Percentiles rank a stretch among this genome's conserved stretches.
These are phyloP conservation scores for Limnephilus auricula DNA, from an alignment of 2,888 invertebrate species.

Conservation along the genomic window DNA sequence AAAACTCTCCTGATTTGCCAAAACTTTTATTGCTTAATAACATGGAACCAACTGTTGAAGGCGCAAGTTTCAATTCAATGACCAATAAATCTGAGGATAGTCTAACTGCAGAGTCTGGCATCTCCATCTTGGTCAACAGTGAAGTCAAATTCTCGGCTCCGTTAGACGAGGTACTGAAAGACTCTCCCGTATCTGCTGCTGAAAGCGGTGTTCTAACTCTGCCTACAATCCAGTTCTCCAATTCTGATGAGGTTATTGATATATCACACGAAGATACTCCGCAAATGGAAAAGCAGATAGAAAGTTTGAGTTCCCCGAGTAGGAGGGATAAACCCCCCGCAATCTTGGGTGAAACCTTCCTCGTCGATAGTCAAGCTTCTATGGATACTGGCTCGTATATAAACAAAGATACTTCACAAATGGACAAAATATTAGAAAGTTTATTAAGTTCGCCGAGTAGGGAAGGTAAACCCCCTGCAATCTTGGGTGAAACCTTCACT, in stretches of 20 bases:
- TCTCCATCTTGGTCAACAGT: conserved; percentile 44
- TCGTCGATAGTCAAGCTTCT: background rate
- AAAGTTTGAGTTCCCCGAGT: background rate
- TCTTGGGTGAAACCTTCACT: too few relatives aligned
- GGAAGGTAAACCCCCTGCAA: background rate
- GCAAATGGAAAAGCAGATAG: background rate
- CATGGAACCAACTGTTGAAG: conserved; percentile 70
- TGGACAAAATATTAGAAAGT: background rate
- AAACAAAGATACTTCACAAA: background rate
- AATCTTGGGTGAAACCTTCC: background rate
- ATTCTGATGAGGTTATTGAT: background rate
- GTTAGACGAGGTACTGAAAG: conserved; percentile 45
- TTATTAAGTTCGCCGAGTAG: background rate
- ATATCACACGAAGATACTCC: conserved; percentile 16
- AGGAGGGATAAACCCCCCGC: background rate
- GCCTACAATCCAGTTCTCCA: conserved; percentile 10
- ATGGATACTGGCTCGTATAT: background rate
- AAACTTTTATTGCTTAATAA: conserved; percentile 70
- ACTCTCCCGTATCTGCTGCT: conserved; percentile 45
- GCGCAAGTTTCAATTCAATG: conserved; percentile 10
- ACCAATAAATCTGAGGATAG: conserved; percentile 52
- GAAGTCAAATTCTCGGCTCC: conserved; percentile 20
- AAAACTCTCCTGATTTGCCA: conserved; percentile 66
- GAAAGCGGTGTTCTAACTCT: conserved; percentile 22
- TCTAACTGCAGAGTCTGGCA: conserved; percentile 50